phyloP scores from a whole-genome alignment of 2,797 vertebrate genomes.

The Monodelphis domestica region DNA sequence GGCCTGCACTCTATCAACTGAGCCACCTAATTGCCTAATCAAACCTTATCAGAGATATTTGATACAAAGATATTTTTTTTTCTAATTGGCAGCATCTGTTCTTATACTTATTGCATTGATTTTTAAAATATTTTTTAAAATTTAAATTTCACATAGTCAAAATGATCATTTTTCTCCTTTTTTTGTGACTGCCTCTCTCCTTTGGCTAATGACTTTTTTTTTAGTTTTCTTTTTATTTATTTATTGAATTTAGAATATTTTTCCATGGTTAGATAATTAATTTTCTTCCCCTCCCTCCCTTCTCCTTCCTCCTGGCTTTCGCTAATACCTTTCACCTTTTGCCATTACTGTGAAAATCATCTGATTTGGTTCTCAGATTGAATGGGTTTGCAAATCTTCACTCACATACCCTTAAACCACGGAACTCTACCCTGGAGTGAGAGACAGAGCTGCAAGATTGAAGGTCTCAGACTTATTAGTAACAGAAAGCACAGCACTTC shows the following conservation, averaged over 20 bases:
- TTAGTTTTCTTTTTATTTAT: too few species aligned
- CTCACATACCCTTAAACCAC: background rate
- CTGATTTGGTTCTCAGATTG: background rate
- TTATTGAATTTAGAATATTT: too few species aligned
- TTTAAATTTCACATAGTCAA: background rate
- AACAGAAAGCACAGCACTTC: background rate
- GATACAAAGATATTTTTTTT: background rate
- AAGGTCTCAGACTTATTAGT: background rate
- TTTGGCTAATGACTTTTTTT: too few species aligned
- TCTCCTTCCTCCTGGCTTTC: too few species aligned
- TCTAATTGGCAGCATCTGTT: background rate
- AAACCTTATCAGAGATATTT: background rate
- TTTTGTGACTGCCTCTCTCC: background rate
- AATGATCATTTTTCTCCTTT: background rate
- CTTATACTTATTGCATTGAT: background rate
- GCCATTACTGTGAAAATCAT: background rate
- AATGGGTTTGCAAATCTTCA: background rate
- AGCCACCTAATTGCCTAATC: too few species aligned
- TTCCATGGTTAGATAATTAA: too few species aligned
- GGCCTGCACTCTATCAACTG: background rate
- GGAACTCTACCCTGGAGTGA: background rate
- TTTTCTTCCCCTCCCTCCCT: too few species aligned
- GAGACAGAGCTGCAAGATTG: background rate
- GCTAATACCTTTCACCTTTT: background rate
- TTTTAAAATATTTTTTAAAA: background rate